Evolutionary conservation across 1,140 invertebrate species (phyloP), one percentile per base, ranked within the genome.

Genomic region (Olivierus martensii): DNA sequence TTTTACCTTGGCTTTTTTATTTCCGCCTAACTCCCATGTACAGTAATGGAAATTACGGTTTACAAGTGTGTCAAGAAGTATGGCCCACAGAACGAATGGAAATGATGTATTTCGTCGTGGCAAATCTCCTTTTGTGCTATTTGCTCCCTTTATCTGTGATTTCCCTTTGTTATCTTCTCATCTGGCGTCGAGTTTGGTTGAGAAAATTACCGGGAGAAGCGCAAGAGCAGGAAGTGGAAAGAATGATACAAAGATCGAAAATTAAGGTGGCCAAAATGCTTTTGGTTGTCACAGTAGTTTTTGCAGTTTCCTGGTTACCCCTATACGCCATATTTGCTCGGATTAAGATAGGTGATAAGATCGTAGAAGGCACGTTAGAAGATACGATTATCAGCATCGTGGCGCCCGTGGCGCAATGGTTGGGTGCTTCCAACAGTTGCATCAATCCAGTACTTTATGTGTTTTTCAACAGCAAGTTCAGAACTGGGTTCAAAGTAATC

Each of bases 231-330:
- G 83, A 88, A 64, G 87, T 90, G 79, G 85, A 92, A 65, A 54
- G 61, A 11, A 65, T 71, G 44, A 67, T 70, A 21, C 86, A 91
- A 62, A 87, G 89, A 68, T 89, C 87, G 11, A 92, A 91, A 71
- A 46, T 70, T 19, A 63, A 62, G 21, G 45, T 54, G 9, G 44
- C 96, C 4, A 94, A 95, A 70, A 97, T 98, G 93, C 72, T 98
- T 51, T 80, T 94, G 0, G 84, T 87, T 0, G 92, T 98, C 1
- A 90, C 96, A 3, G 83, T 94, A 14, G 72, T 95, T 0, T 98
- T 98, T 69, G 86, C 92, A 0, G 69, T 93, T 0, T 94, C 88
- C 15, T 97, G 93, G 93, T 73, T 93, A 56, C 93, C 93, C 0
- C 75, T 97, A 10, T 96, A 97, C 71, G 77, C 82, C 3, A 87